Percentiles rank a stretch among this genome's conserved stretches.
These are phyloP conservation scores for Lysandra bellargus DNA, from an alignment of 2,888 invertebrate genomes.

Conservation along the genomic window DNA sequence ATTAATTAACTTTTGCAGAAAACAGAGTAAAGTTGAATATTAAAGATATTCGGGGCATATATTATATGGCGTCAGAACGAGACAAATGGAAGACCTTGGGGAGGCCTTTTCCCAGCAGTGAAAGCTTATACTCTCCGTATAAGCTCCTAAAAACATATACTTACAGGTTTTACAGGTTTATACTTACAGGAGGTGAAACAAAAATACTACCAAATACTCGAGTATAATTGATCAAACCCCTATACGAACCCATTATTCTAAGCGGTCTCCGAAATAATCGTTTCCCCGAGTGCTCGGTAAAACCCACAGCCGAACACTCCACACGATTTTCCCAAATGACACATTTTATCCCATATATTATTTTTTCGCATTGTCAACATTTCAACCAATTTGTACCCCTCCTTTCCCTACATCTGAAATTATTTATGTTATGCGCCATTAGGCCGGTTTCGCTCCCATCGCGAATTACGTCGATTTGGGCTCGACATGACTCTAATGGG, in stretches of 20 bases:
- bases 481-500: slow-evolving; percentile 14
- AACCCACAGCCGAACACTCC: slow-evolving; percentile 24
- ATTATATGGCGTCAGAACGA: background rate
- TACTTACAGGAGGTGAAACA: no score
- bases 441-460: slow-evolving; percentile 6
- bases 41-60: background rate
- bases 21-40: background rate
- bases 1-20: background rate
- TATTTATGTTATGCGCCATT: slow-evolving; percentile 36
- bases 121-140: no score
- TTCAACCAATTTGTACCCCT: slow-evolving; percentile 33
- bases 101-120: no score
- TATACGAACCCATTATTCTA: background rate
- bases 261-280: background rate
- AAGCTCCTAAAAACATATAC: background rate
- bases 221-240: background rate
- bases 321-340: slow-evolving; percentile 30
- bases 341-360: slow-evolving; percentile 29
- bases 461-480: slow-evolving; percentile 22
- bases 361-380: slow-evolving; percentile 32
- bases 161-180: no score
- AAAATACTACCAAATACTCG: background rate
- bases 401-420: slow-evolving; percentile 34
- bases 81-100: background rate
- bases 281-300: background rate